phyloP scores from a whole-genome alignment of 2,888 invertebrate species.

The Cheilosia pagana region DNA sequence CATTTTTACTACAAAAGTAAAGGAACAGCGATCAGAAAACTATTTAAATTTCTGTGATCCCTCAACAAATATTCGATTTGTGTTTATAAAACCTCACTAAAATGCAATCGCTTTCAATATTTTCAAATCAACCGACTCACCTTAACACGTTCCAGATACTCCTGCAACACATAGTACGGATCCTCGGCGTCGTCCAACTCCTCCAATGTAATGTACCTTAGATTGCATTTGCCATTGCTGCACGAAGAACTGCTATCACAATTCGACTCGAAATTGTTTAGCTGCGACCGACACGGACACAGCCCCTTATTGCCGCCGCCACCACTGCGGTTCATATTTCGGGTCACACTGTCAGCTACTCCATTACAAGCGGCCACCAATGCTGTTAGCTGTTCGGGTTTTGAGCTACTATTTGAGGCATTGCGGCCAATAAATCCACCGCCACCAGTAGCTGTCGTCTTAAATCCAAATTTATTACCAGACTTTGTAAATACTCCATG shows the following conservation, averaged over 20 bases:
- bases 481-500: conserved; percentile 65
- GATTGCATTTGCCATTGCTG: conserved; percentile 47
- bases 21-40: too few relatives aligned
- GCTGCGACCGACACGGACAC: conserved; percentile 51
- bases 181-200: conserved; percentile 82
- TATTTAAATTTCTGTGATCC: too few relatives aligned
- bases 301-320: conserved; percentile 54
- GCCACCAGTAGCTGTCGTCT: conserved; percentile 78
- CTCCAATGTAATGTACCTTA: conserved; percentile 78
- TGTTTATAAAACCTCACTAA: too few relatives aligned
- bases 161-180: conserved; percentile 82
- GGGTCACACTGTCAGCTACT: conserved; percentile 59
- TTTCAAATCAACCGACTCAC: conserved; percentile 76
- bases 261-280: conserved; percentile 35
- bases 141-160: conserved; percentile 83
- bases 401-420: conserved; percentile 54
- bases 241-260: conserved; percentile 59
- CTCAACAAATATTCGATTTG: too few relatives aligned
- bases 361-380: conserved; percentile 57
- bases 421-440: conserved; percentile 74
- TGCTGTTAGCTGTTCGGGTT: conserved; percentile 22
- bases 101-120: too few relatives aligned
- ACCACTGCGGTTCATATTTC: conserved; percentile 51
- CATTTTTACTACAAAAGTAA: too few relatives aligned
- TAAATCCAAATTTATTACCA: conserved; percentile 75